Evolutionary conservation across 2,888 invertebrate species (phyloP), one percentile per base, ranked within the genome.

Genomic region (Volucella inflata): DNA sequence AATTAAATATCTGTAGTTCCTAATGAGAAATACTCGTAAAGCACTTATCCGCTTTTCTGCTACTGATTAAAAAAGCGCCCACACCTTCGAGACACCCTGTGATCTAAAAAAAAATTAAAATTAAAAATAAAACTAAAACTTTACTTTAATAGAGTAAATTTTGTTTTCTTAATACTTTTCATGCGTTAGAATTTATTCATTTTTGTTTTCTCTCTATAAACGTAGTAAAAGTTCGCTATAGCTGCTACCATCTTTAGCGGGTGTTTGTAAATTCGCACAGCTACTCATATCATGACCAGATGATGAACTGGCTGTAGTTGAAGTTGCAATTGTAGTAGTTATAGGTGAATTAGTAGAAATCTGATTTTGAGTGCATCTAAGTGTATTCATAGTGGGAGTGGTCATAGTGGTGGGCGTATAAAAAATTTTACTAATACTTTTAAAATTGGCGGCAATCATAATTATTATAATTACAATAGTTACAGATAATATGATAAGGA

Each of bases 401-500:
- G 83, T 79, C 79, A 80, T 59, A 84, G 75, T 84, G 76, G 76
- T 72, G 85, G 85, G 85, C 85, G 85, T 85, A 81, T 85, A 81
- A 85, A 85, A 80, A 85, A 76, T 51, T 67, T 77, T 85, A 46
- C 67, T 85, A 81, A 85, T 85, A 81, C 85, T 85, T 80, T 85
- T 81, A 57, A 85, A 85, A 68, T 81, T 85, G 85, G 85, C 85
- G 76, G 81, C 85, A 85, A 85, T 85, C 85, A 85, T 85, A 85
- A 85, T 81, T 76, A 81, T 81, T 85, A 85, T 81, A 85, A 85
- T 81, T 85, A 85, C 81, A 81, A 85, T 72, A 72, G 85, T 81
- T 72, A 85, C 76, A 72, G 85, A 72, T 76, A 85, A 68, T 21
- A 85, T 42, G 36, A 85, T 60, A 77, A 85, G 85, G 62, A 85